Base-by-base conservation (phyloP, 2,888 invertebrate genomes). In the Thera britannica region DNA sequence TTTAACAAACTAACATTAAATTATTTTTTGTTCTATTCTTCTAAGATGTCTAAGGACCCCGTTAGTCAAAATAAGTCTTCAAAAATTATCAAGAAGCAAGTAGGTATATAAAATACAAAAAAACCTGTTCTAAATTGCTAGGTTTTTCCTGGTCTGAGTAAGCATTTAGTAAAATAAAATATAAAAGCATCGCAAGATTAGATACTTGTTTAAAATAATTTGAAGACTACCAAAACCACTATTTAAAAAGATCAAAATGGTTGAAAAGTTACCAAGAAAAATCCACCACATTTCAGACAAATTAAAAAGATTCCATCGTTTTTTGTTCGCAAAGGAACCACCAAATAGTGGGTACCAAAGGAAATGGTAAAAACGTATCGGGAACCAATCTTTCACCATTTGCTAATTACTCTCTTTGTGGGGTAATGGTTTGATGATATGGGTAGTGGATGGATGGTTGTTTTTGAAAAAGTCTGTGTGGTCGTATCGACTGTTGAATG, bases 321-420 rank as follows among this genome's bases (percentile, higher is more conserved):
- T 75, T 75, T 73, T 71, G 65, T 68, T 60, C 35, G 62, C 62
- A 74, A 75, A 74, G 72, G 69, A 74, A 68, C 75, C 72, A 69
- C 72, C 68, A 55, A 70, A 72, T 74, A 72, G 70, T 72, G 68
- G 67, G 54, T 35, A 54, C 68, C 62, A 73, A 67, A 67, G 68
- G 60, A 57, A 70, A 74, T 63, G 62, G 66, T 55, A 67, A 70
- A 75, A 70, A 72, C 79, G 78, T 83, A 83, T 76, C 76, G 76
- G 74, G 70, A 78, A 66, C 75, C 77, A 76, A 80, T 79, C 77
- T 75, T 72, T 76, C 75, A 82, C 91, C 87, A 92, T 92, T 92
- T 91, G 87, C 90, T 92, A 91, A 92, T 92, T 89, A 91, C 89
- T 67, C 66, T 61, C 61, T 62, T 62, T 65, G 65, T 61, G 62